These are phyloP conservation scores for Camelus dromedarius DNA, from an alignment of 2,113 vertebrate species.

Conservation along the genomic window DNA sequence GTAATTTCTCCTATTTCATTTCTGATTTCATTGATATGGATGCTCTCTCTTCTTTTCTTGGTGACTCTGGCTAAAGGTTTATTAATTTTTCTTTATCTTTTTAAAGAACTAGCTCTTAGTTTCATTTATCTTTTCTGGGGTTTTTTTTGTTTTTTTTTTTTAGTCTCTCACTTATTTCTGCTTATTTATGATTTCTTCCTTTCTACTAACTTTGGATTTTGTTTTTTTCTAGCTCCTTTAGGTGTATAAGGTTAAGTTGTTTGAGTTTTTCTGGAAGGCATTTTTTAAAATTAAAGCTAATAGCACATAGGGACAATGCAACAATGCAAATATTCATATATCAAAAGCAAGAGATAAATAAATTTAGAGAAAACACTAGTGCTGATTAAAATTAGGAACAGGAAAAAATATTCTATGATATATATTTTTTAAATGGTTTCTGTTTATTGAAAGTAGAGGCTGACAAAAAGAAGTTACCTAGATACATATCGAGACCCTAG, in stretches of 20 bases:
- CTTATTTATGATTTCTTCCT: neutral
- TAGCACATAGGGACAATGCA: neutral
- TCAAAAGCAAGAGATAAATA: constrained; percentile 39
- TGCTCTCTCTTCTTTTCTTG: neutral
- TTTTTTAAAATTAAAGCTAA: constrained; percentile 16
- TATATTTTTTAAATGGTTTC: neutral
- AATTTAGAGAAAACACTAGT: neutral
- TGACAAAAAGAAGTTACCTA: neutral
- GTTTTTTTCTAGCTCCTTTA: neutral
- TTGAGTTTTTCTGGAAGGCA: neutral
- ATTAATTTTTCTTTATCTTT: neutral
- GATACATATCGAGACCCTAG: neutral
- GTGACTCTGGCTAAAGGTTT: neutral
- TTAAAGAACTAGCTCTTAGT: neutral
- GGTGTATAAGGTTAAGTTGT: neutral
- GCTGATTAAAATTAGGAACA: constrained; percentile 34
- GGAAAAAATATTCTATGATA: neutral
- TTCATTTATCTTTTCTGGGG: neutral
- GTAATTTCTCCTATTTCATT: neutral
- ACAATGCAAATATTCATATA: constrained; percentile 33
- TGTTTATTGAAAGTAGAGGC: neutral
- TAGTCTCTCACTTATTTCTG: neutral
- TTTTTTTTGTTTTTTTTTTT: neutral
- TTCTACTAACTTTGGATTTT: neutral
- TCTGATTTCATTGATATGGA: neutral